Evolutionary conservation across 2,113 vertebrate genomes (phyloP), one percentile per base, ranked within the genome.

Genomic region (Pygoscelis antarcticus): DNA sequence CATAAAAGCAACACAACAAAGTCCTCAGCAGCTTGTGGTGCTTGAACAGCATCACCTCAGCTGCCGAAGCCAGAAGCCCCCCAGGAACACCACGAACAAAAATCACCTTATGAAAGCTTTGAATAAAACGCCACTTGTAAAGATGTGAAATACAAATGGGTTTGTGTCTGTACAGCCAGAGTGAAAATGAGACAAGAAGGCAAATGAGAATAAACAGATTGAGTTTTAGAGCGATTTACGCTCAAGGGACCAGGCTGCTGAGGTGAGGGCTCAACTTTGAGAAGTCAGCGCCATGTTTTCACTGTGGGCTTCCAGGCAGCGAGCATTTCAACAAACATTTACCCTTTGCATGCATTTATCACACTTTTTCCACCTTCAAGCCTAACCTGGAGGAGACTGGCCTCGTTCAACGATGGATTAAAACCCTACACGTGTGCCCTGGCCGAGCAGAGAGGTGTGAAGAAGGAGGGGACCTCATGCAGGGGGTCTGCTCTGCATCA

Each of bases 31-130:
- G 76, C 85, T 94, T 8, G 0, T 60, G 76, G 61, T 93, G 70
- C 78, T 72, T 49, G 75, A 91, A 69, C 51, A 52, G 64, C 80
- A 84, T 61, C 65, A 38, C 71, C 76, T 72, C 85, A 42, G 79
- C 85, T 94, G 32, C 17, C 4, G 5, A 72, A 87, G 40, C 32
- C 38, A 29, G 60, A 55, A 74, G n/a, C 9, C 21, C 82, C 42
- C 29, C 2, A 2, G 94, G 83, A 83, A 84, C 83, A 79, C 42
- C 46, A 51, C 0, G 1, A 87, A 90, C 74, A 79, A 66, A 81
- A 94, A 64, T 16, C 87, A 93, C 83, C 93, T 91, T 81, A n/a
- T 87, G 90, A 94, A 81, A 86, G 86, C 95, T 93, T 69, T 68
- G 86, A 92, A 82, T 93, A 82, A 87, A 90, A 78, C 10, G 6